Evolutionary conservation across 2,888 invertebrate species (phyloP).

Genomic region (Ganaspis brasiliensis): DNA sequence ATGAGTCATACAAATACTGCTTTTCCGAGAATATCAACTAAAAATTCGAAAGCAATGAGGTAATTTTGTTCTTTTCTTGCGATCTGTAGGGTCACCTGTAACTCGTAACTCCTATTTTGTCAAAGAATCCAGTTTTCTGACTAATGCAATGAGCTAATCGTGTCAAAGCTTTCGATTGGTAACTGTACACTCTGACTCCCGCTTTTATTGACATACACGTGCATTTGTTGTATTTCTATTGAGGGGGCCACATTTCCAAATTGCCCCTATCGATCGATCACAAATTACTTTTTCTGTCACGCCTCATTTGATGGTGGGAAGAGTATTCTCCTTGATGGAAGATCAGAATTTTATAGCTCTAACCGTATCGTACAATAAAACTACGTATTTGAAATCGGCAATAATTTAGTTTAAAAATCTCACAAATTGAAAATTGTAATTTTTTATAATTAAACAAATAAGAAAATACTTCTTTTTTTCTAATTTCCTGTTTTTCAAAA

Average conservation of each 20-base stretch:
- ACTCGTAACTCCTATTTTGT: conserved; percentile 32
- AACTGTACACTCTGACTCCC: not conserved
- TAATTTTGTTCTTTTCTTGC: conserved; percentile 7
- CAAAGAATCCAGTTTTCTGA: conserved; percentile 34
- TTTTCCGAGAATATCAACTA: not conserved
- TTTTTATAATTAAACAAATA: too few species aligned
- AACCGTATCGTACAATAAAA: not conserved
- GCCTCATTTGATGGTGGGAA: conserved; percentile 16
- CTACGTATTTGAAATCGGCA: too few species aligned
- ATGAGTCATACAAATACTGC: not conserved
- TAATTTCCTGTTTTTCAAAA: too few species aligned
- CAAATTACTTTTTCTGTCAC: conserved; percentile 37
- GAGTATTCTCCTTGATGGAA: not conserved
- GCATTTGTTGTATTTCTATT: conserved; percentile 27
- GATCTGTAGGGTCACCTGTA: conserved; percentile 32
- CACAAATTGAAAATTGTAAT: too few species aligned
- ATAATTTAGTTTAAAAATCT: not conserved
- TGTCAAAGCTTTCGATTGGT: conserved; percentile 22
- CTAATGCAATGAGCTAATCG: conserved; percentile 32
- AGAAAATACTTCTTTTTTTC: too few species aligned
- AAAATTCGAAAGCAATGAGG: conserved; percentile 31
- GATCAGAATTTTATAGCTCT: not conserved
- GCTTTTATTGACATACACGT: conserved; percentile 10
- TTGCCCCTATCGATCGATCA: conserved; percentile 32
- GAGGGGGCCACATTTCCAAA: conserved; percentile 16